Conservation (phyloP, 2,888 invertebrate genomes). For the Galerucella calmariensis region DNA sequence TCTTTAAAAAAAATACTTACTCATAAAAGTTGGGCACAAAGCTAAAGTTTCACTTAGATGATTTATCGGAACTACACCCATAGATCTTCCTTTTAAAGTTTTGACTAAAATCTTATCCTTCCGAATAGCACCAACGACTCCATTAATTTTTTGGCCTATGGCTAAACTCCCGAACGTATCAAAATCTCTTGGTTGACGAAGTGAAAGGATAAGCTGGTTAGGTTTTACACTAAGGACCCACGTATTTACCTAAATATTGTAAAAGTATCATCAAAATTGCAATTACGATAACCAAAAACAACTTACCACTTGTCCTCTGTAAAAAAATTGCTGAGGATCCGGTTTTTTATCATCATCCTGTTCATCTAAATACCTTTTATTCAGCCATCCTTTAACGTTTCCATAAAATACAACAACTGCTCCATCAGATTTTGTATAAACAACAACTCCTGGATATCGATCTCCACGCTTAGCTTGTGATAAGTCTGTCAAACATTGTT, state of each 20-base stretch:
- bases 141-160: conserved; percentile 64
- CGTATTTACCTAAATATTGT: conserved; percentile 66
- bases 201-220: conserved; percentile 65
- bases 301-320: conserved; percentile 71
- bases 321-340: conserved; percentile 66
- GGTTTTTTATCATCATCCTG: conserved; percentile 45
- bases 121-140: conserved; percentile 58
- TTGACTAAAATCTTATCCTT: conserved; percentile 62
- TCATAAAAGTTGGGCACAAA: conserved; percentile 57
- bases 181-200: conserved; percentile 51
- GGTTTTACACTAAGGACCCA: conserved; percentile 63
- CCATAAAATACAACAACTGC: conserved; percentile 72
- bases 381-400: conserved; percentile 67
- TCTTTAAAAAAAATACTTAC: conserved; percentile 47
- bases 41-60: conserved; percentile 60
- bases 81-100: conserved; percentile 50
- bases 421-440: conserved; percentile 66
- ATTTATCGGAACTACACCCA: conserved; percentile 62
- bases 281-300: not conserved
- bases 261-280: not conserved
- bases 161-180: conserved; percentile 54
- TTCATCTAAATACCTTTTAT: conserved; percentile 54
- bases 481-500: conserved; percentile 67
- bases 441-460: conserved; percentile 70
- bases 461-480: conserved; percentile 67